A percentile compares a stretch with the other conserved stretches of the same genome.
phyloP scores from a whole-genome alignment of 2,888 invertebrate species.

The Linyphia triangularis region DNA sequence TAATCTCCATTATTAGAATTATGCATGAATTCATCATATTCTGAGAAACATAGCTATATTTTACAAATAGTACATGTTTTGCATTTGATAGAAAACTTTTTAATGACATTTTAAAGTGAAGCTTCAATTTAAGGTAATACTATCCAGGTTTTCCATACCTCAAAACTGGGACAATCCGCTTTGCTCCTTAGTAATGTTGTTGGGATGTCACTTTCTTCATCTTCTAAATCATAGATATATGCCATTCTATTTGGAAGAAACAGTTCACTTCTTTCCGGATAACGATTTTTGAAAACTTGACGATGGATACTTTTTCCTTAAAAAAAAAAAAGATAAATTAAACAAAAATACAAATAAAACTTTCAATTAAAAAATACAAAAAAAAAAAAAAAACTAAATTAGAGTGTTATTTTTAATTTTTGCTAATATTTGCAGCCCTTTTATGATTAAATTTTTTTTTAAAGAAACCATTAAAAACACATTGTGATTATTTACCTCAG shows the following conservation, averaged over 20 bases:
- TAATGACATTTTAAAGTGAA: no score
- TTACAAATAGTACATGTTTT: no score
- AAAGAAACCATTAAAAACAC: no score
- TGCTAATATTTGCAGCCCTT: no score
- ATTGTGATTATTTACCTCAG: no score
- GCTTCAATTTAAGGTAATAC: neutral
- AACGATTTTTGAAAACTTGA: slow-evolving; percentile 80
- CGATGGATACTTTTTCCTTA: slow-evolving; percentile 76
- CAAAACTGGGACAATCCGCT: slow-evolving; percentile 89
- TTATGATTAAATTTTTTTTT: no score
- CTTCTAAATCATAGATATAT: slow-evolving; percentile 95
- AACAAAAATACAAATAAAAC: neutral
- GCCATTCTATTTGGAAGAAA: slow-evolving; percentile 98
- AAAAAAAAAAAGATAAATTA: slow-evolving; percentile 5
- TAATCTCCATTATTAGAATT: no score
- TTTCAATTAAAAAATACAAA: neutral
- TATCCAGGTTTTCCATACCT: slow-evolving; percentile 80
- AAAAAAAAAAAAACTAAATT: no score
- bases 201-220: slow-evolving; percentile 95
- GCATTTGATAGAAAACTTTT: no score
- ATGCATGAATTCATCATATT: no score
- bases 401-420: no score
- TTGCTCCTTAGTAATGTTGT: slow-evolving; percentile 95
- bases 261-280: slow-evolving; percentile 90
- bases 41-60: no score